These are phyloP conservation scores for Chymomyza fuscimana DNA, from an alignment of 2,888 invertebrate genomes.

Conservation along the genomic window DNA sequence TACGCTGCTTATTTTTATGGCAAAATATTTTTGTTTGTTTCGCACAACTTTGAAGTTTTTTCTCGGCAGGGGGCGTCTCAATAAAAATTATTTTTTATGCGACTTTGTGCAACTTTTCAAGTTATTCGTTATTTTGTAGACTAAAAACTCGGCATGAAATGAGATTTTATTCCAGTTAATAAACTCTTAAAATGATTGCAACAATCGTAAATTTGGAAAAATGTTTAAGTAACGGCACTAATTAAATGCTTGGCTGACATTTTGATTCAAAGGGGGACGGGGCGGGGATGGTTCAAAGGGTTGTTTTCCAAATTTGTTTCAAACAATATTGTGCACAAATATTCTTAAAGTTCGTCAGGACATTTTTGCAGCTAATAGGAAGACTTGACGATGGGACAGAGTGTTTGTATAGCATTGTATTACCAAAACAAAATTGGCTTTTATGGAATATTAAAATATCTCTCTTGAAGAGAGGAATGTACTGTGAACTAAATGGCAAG, in stretches of 20 bases:
- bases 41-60: not conserved
- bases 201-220: slow-evolving; percentile 26
- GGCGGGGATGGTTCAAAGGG: not conserved
- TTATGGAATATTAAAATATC: not conserved
- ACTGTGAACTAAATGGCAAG: too few relatives aligned
- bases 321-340: not conserved
- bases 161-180: slow-evolving; percentile 29
- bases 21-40: not conserved
- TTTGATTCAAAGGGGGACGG: not conserved
- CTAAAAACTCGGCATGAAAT: slow-evolving; percentile 20
- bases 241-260: slow-evolving; percentile 18
- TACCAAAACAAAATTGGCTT: not conserved
- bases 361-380: not conserved
- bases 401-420: not conserved
- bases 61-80: not conserved
- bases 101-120: slow-evolving; percentile 5
- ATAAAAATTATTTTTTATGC: slow-evolving; percentile 23
- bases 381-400: too few relatives aligned
- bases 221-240: slow-evolving; percentile 19
- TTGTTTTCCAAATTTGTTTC: not conserved
- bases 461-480: too few relatives aligned
- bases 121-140: slow-evolving; percentile 6
- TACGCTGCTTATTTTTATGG: not conserved
- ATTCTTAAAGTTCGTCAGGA: not conserved
- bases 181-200: slow-evolving; percentile 22